phyloP scores from a whole-genome alignment of 2,888 invertebrate species.

The Selenia dentaria region DNA sequence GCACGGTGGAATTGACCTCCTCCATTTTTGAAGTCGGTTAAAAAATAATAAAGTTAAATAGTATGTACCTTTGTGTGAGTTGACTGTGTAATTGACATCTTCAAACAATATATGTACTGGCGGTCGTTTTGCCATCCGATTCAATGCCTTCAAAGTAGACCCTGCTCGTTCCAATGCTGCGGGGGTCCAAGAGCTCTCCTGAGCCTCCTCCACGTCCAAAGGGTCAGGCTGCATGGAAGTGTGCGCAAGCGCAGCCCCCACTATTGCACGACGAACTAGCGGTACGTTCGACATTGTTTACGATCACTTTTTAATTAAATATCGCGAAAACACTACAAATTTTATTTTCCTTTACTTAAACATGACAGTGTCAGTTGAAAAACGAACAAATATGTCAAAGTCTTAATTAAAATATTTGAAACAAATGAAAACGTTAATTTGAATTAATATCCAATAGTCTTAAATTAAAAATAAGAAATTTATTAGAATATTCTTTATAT shows the following conservation, averaged over 20 bases:
- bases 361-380: no score
- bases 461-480: no score
- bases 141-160: conserved; percentile 77
- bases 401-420: no score
- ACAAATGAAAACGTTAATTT: no score
- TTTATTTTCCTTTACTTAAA: no score
- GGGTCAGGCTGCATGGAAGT: conserved; percentile 44
- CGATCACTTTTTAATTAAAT: no score
- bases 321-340: no score
- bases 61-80: conserved; percentile 66
- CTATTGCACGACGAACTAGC: conserved; percentile 72
- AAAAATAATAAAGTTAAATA: not conserved
- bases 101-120: conserved; percentile 85
- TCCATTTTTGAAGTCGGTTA: no score
- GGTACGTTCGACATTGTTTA: conserved; percentile 62
- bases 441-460: no score
- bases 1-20: no score
- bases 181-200: conserved; percentile 74
- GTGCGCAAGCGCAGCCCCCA: conserved; percentile 65
- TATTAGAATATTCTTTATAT: no score
- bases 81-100: conserved; percentile 82
- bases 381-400: no score
- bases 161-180: conserved; percentile 78
- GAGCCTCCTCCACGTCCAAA: conserved; percentile 44
- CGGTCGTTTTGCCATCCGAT: conserved; percentile 84